Evolutionary conservation across 2,113 vertebrate species (phyloP), one percentile per base, ranked within the genome.

Genomic region (Reinhardtius hippoglossoides): DNA sequence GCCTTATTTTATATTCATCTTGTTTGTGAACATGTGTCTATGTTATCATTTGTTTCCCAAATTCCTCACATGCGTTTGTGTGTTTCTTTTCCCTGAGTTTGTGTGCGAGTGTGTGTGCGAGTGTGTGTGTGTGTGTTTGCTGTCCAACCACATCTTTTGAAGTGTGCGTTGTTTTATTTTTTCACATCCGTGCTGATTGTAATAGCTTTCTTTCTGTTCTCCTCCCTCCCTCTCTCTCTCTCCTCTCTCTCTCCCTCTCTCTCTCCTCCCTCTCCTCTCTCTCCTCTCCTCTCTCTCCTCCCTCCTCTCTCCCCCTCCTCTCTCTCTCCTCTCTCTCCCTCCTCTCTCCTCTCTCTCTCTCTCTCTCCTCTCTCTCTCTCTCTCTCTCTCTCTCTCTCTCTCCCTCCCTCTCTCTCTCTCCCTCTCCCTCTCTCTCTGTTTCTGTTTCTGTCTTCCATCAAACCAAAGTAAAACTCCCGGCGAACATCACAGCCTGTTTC

Each of bases 391-490:
- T 1, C 31, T 31, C 31, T 1, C 0, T 21, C 50, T 37, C 20
- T 21, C 31, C 5, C 31, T 31, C 31, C 6, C 0, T 21, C 50
- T 37, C n/a, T n/a, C n/a, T n/a, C n/a, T n/a, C n/a, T n/a, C n/a
- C n/a, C n/a, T n/a, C 20, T 21, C 31, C 5, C 31, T 31, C 31
- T 21, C 50, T 37, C 8, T 21, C 20, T 21, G 16, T 21, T 20
- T 54, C 66, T 21, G 55, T 42, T 54, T 74, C 83, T 86, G 80
- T 77, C 78, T 88, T 76, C 74, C 55, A 76, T 86, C 78, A 79
- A 79, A 52, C 68, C 10, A 9, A 48, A 78, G 63, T 23, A 80
- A 81, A 78, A 78, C 40, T 42, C 40, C 40, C 2, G 10, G 40
- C 40, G 40, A 42, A 42, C 40, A 42, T 42, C 40, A 13, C 40